Evolutionary conservation across 2,113 vertebrate species (phyloP).

Genomic region (Lepus timidus): DNA sequence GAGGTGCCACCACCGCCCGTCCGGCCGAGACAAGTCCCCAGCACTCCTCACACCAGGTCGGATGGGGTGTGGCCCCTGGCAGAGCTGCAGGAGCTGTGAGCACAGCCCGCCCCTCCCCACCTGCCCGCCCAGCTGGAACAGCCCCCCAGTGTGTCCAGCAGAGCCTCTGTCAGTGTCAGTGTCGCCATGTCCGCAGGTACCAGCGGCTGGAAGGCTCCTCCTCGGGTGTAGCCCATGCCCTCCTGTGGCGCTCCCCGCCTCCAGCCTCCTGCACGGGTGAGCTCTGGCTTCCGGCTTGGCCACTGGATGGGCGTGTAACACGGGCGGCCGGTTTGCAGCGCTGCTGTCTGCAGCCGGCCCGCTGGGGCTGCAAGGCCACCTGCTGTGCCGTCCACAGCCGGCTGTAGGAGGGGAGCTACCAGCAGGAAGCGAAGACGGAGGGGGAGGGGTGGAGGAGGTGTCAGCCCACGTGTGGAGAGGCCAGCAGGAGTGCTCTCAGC

Average conservation of each 20-base stretch:
- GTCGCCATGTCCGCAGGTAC: neutral
- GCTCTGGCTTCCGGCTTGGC: neutral
- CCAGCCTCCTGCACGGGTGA: neutral
- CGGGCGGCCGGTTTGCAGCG: no score
- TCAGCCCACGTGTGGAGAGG: neutral
- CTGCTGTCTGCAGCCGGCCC: no score
- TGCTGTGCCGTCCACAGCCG: no score
- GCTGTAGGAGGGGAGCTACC: no score
- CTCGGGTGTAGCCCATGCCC: neutral
- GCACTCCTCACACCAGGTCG: neutral
- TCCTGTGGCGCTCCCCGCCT: neutral
- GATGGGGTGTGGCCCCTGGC: no score
- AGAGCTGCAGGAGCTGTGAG: neutral
- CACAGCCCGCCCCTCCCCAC: neutral
- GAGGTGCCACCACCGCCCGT: no score
- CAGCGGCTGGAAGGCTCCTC: neutral
- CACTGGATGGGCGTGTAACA: no score
- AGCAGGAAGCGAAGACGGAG: no score
- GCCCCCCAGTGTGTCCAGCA: neutral
- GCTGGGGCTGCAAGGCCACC: no score
- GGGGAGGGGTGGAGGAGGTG: neutral
- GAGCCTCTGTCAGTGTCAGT: fast-evolving
- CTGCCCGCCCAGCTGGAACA: neutral
- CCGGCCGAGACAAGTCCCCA: neutral
- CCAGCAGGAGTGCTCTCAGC: neutral